Evolutionary conservation across 2,113 vertebrate genomes (phyloP), one percentile per base, ranked within the genome.

Genomic region (Nasalis larvatus): DNA sequence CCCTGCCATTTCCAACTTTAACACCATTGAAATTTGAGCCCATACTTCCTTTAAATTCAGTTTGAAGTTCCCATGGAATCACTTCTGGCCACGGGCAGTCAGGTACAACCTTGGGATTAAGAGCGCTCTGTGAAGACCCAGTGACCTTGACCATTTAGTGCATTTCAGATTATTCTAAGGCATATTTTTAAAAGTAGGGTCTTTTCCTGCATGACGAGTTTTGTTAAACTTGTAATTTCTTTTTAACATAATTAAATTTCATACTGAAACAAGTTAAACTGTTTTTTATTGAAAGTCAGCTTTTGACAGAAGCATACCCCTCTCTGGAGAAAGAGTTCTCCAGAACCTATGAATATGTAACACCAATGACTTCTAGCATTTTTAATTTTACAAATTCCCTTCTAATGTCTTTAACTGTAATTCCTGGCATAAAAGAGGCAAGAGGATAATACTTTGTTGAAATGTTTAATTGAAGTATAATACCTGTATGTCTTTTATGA

Each of bases 181-280:
- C 8, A 37, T 58, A 21, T 80, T 7, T 56, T 35, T 71, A 45
- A 63, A 81, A 77, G 80, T 2, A 20, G 6, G 37, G 4, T 32
- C 47, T 45, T 73, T 56, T 17, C 71, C 35, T 93, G n/a, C 3
- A 47, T 47, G 32, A 60, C 25, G 20, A 27, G 18, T 32, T 93
- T 80, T 76, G 25, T 76, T 90, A 91, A 88, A 93, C 56, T 42
- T 80, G 18, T 32, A 21, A 56, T 84, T 97, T 95, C 47, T 56
- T 81, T 37, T 42, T 54, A 47, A 32, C 30, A 80, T 68, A 74
- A 52, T 89, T 60, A 83, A 49, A 94, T 90, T 86, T 85, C 68
- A 68, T 35, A 58, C 27, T 74, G 76, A 12, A 80, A 63, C 40
- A 81, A 91, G 83, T 86, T 52, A 88, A 77, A 83, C 13, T 4